phyloP scores from a whole-genome alignment of 2,113 vertebrate species.

The Bubo scandiacus region DNA sequence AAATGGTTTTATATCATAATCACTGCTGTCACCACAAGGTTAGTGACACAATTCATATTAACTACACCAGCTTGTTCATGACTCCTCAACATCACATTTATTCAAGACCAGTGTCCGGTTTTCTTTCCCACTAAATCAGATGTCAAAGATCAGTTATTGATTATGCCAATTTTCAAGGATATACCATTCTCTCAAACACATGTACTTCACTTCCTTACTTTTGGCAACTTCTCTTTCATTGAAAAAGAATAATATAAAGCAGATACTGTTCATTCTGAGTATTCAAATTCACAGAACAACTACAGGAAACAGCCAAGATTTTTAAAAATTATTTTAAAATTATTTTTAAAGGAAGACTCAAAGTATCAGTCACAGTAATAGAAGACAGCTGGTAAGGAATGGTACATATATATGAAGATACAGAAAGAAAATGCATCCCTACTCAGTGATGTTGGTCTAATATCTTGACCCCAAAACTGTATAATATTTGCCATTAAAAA shows the following conservation, averaged over 20 bases:
- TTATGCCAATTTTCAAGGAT: background rate
- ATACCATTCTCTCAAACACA: background rate
- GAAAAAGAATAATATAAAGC: background rate
- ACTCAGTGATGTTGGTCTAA: background rate
- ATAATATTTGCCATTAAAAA: background rate
- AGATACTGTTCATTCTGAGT: background rate
- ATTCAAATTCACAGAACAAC: background rate
- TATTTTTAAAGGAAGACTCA: background rate
- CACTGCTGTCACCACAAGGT: background rate
- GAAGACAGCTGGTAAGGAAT: background rate
- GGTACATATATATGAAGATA: background rate
- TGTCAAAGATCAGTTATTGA: background rate
- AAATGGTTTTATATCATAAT: constrained; percentile 23
- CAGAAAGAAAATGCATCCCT: background rate
- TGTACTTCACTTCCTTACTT: background rate
- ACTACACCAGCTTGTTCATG: background rate
- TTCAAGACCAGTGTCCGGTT: background rate
- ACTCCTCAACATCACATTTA: background rate
- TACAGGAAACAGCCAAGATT: background rate
- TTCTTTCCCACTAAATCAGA: background rate
- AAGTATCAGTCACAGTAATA: background rate
- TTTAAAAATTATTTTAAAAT: background rate
- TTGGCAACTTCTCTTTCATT: background rate
- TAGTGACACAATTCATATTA: background rate
- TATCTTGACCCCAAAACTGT: background rate